phyloP scores from a whole-genome alignment of 1,140 invertebrate species.

The Ostrea denselamellosa region DNA sequence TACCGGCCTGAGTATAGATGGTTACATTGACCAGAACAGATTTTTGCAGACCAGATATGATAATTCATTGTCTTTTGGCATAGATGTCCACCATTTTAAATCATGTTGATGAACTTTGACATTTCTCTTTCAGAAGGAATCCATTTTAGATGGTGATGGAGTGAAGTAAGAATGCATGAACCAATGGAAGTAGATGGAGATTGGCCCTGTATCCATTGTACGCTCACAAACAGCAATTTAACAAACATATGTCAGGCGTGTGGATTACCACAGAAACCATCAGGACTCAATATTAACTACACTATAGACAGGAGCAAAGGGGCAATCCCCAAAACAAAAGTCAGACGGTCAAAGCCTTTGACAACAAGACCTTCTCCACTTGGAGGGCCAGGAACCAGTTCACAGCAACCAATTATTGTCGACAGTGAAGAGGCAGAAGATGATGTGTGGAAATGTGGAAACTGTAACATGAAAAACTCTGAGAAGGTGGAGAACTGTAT shows the following conservation, averaged over 20 bases:
- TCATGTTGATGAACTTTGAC: not conserved
- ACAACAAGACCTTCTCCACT: not conserved
- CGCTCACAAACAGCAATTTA: constrained; percentile 33
- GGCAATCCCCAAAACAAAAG: constrained; percentile 47
- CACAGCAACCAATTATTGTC: constrained; percentile 26
- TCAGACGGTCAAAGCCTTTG: constrained; percentile 13
- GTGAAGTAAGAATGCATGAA: constrained; percentile 28
- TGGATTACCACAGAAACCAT: not conserved
- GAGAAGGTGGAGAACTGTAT: constrained; percentile 48
- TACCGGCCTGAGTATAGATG: too few species aligned
- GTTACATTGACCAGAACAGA: too few species aligned
- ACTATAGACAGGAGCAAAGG: constrained; percentile 34
- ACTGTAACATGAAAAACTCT: constrained; percentile 62
- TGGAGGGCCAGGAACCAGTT: constrained; percentile 22
- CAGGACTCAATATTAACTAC: not conserved
- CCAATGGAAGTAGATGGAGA: constrained; percentile 40
- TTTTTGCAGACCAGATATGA: too few species aligned
- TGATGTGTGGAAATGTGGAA: constrained; percentile 62
- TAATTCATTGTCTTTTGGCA: too few species aligned
- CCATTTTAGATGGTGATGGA: not conserved
- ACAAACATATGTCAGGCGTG: constrained; percentile 34
- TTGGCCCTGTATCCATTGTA: constrained; percentile 42
- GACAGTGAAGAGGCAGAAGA: not conserved
- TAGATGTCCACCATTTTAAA: not conserved
- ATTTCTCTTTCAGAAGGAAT: not conserved